Conservation (phyloP, 2,888 invertebrate genomes). For the Cremastinae sp. region DNA sequence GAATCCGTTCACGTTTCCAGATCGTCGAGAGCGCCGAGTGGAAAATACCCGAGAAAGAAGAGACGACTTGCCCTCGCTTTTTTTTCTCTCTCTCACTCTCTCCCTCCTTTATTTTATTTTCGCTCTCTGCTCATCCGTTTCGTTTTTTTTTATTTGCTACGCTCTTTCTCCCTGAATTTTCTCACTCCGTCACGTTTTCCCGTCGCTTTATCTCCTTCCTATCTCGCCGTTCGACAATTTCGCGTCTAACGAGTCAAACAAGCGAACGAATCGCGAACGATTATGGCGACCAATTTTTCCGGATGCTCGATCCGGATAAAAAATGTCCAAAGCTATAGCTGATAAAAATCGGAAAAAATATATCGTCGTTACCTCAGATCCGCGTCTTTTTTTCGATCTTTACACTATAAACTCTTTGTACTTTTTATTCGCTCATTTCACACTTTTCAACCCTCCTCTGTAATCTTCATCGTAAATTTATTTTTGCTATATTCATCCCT, state of each 20-base stretch:
- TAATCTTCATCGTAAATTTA: too few relatives aligned
- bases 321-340: neutral
- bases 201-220: too few relatives aligned
- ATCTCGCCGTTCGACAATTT: conserved; percentile 39
- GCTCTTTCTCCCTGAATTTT: conserved; percentile 18
- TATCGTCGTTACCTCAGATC: too few relatives aligned
- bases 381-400: neutral
- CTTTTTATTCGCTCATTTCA: too few relatives aligned
- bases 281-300: conserved; percentile 25
- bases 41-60: conserved; percentile 7
- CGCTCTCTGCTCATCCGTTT: conserved; percentile 19
- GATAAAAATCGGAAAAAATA: neutral
- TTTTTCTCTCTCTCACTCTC: neutral
- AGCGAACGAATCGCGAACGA: conserved; percentile 29
- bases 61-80: conserved; percentile 21
- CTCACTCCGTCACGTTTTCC: conserved; percentile 29
- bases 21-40: conserved; percentile 34
- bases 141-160: neutral
- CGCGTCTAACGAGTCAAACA: conserved; percentile 49
- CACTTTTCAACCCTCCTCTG: too few relatives aligned
- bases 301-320: conserved; percentile 19
- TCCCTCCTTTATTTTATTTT: neutral
- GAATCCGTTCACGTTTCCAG: conserved; percentile 6
- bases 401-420: too few relatives aligned
- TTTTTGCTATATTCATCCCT: too few relatives aligned